These are phyloP conservation scores for Hirtodrosophila cameraria DNA, from an alignment of 2,888 invertebrate genomes.

Conservation along the genomic window DNA sequence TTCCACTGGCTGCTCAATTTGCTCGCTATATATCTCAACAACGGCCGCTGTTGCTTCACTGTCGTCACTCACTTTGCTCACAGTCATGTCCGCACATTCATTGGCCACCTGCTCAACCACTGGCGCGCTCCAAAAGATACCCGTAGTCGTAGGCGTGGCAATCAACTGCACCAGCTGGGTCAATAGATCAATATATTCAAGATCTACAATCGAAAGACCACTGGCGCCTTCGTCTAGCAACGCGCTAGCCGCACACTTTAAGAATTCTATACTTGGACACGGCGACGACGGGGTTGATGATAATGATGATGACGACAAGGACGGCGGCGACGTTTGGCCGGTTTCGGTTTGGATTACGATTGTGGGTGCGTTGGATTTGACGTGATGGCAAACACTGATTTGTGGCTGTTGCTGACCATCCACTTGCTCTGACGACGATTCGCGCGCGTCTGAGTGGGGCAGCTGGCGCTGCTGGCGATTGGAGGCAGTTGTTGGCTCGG, in stretches of 20 bases:
- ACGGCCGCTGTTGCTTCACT: conserved; percentile 57
- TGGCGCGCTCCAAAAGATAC: conserved; percentile 59
- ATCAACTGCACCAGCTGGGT: conserved; percentile 60
- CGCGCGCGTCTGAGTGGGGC: conserved; percentile 80
- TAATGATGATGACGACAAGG: background rate
- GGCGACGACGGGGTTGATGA: conserved; percentile 23
- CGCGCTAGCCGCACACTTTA: conserved; percentile 59
- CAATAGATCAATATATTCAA: conserved; percentile 57
- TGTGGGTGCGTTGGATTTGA: conserved; percentile 19
- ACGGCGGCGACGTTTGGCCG: conserved; percentile 9
- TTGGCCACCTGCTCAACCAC: conserved; percentile 29
- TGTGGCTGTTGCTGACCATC: conserved; percentile 61
- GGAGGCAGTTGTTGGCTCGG: conserved; percentile 38
- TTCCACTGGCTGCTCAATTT: conserved; percentile 54
- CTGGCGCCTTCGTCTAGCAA: conserved; percentile 38
- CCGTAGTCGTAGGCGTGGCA: conserved; percentile 52
- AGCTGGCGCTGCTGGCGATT: conserved; percentile 34
- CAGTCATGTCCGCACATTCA: conserved; percentile 69
- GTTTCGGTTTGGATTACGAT: conserved; percentile 43
- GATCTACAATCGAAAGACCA: conserved; percentile 38
- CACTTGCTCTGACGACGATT: conserved; percentile 79
- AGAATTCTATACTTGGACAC: conserved; percentile 61
- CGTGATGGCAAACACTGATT: conserved; percentile 16
- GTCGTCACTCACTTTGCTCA: conserved; percentile 68
- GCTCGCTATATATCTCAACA: conserved; percentile 58